phyloP scores from a whole-genome alignment of 2,797 vertebrate species.

The Phalanger gymnotis region DNA sequence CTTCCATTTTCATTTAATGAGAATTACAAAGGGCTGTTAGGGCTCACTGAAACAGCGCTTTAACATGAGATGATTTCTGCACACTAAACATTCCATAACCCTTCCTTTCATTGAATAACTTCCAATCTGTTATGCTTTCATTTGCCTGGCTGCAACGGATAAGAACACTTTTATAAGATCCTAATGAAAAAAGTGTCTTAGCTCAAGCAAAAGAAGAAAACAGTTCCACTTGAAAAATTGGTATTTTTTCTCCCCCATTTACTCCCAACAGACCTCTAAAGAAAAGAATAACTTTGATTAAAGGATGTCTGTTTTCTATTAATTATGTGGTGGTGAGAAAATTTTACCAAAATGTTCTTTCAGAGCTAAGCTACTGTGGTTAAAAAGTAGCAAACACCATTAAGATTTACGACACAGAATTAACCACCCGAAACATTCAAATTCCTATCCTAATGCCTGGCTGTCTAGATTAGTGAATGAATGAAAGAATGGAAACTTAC shows the following conservation, averaged over 20 bases:
- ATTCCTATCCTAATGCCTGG: background rate
- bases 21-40: background rate
- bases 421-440: slow-evolving; percentile 18
- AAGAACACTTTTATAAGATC: background rate
- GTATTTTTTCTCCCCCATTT: slow-evolving; percentile 42
- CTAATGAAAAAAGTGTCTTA: background rate
- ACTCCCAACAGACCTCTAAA: slow-evolving; percentile 7
- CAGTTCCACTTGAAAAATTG: background rate
- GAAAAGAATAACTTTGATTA: slow-evolving; percentile 30
- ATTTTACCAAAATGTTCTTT: background rate
- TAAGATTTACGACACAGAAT: slow-evolving; percentile 29
- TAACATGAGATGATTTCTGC: background rate
- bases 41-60: slow-evolving; percentile 11
- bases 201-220: slow-evolving; percentile 1
- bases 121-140: slow-evolving; percentile 6
- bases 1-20: slow-evolving; percentile 42
- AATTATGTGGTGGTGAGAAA: background rate
- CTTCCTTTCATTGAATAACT: slow-evolving; percentile 8
- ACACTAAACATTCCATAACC: slow-evolving; percentile 34
- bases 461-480: background rate
- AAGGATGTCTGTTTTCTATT: slow-evolving; percentile 10
- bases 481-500: background rate
- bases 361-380: background rate
- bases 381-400: slow-evolving; percentile 33
- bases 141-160: background rate